These are phyloP conservation scores for Geotrypetes seraphini DNA, from an alignment of 2,797 vertebrate genomes.

Conservation along the genomic window DNA sequence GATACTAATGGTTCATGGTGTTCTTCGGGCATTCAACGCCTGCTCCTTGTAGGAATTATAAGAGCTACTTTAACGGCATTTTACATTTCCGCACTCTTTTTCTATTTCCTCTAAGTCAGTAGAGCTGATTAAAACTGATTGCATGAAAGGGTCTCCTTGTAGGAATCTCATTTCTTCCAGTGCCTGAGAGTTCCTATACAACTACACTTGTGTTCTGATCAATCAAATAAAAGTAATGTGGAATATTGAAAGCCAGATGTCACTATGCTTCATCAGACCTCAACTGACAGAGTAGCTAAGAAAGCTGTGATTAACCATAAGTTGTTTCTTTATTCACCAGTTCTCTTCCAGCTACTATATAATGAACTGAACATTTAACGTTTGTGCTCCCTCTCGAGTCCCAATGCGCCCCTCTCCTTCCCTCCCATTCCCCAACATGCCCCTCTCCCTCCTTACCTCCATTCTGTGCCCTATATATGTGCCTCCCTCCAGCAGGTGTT, in stretches of 20 bases:
- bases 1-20: too few relatives aligned
- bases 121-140: constrained; percentile 37
- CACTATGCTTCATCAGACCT: background rate
- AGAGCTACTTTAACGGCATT: background rate
- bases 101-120: too few relatives aligned
- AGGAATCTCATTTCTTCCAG: constrained; percentile 17
- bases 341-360: background rate
- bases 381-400: too few relatives aligned
- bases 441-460: too few relatives aligned
- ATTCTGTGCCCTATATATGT: too few relatives aligned
- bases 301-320: constrained; percentile 4
- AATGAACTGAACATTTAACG: background rate
- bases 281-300: constrained; percentile 4
- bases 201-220: constrained; percentile 18
- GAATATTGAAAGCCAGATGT: background rate
- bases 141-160: constrained; percentile 27
- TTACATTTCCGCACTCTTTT: background rate
- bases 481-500: too few relatives aligned
- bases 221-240: background rate
- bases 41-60: too few relatives aligned
- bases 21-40: too few relatives aligned
- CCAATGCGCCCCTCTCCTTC: too few relatives aligned
- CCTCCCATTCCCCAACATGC: too few relatives aligned
- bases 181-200: constrained; percentile 20
- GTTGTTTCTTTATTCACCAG: background rate